These are phyloP conservation scores for Apostichopus parvimensis DNA, from an alignment of 35 echinoderm and acorn worm genomes.

Conservation along the genomic window DNA sequence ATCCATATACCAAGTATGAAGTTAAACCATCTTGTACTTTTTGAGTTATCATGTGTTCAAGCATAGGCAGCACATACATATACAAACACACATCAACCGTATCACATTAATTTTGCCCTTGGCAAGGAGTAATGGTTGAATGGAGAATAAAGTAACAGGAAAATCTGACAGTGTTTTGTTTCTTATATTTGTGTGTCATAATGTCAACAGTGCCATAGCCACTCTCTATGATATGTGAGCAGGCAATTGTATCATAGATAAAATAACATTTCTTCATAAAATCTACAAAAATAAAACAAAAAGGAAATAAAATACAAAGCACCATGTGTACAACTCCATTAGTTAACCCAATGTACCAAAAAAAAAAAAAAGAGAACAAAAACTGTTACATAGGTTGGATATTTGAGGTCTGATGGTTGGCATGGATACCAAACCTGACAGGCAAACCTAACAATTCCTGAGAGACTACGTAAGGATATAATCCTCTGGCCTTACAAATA, in stretches of 20 bases:
- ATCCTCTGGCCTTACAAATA: not conserved
- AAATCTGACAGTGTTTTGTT: not conserved
- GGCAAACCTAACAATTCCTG: constrained; percentile 5
- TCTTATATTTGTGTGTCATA: constrained; percentile 28
- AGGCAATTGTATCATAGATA: constrained; percentile 40
- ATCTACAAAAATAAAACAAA: constrained; percentile 52
- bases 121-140: not conserved
- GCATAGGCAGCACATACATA: too few relatives aligned
- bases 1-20: too few relatives aligned
- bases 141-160: not conserved
- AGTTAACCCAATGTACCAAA: constrained; percentile 33
- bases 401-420: not conserved
- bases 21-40: too few relatives aligned
- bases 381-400: constrained; percentile 3
- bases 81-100: too few relatives aligned
- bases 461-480: not conserved
- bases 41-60: too few relatives aligned
- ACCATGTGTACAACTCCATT: constrained; percentile 48
- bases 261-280: constrained; percentile 47
- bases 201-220: constrained; percentile 1
- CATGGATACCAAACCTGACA: not conserved
- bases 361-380: not conserved
- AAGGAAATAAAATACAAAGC: constrained; percentile 32
- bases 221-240: constrained; percentile 19
- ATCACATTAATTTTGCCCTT: too few relatives aligned